phyloP scores from a whole-genome alignment of 2,888 invertebrate species.

The Aleiodes testaceus region DNA sequence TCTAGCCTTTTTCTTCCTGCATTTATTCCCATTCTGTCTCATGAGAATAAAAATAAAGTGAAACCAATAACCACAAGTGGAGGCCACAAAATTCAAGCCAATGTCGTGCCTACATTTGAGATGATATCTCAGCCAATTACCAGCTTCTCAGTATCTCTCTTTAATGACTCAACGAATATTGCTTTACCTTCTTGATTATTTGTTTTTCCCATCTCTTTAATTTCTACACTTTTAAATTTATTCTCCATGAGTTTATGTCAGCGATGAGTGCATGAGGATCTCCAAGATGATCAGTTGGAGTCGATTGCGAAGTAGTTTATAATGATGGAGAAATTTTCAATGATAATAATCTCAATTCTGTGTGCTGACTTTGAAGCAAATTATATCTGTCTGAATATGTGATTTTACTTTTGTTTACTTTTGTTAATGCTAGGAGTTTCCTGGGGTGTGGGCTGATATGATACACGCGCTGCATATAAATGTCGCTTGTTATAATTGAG shows the following conservation, averaged over 20 bases:
- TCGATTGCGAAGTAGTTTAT: constrained; percentile 30
- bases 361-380: constrained; percentile 36
- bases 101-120: constrained; percentile 55
- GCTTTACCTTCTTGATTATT: constrained; percentile 39
- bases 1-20: constrained; percentile 4
- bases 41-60: neutral
- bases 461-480: constrained; percentile 42
- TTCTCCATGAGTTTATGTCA: constrained; percentile 15
- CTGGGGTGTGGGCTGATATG: constrained; percentile 48
- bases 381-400: constrained; percentile 32
- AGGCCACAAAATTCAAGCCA: constrained; percentile 34
- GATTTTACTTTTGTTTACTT: constrained; percentile 22
- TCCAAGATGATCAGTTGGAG: constrained; percentile 17
- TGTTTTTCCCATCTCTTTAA: constrained; percentile 40
- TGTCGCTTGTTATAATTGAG: constrained; percentile 50
- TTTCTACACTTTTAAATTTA: constrained; percentile 4
- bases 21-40: constrained; percentile 15
- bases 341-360: constrained; percentile 35
- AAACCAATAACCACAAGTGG: constrained; percentile 19
- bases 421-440: constrained; percentile 31
- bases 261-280: constrained; percentile 11
- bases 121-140: constrained; percentile 59
- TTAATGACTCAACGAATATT: constrained; percentile 50
- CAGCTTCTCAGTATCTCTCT: constrained; percentile 50
- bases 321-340: constrained; percentile 33